These are phyloP conservation scores for Chymomyza procnemis DNA, from an alignment of 2,888 invertebrate species.

Conservation along the genomic window DNA sequence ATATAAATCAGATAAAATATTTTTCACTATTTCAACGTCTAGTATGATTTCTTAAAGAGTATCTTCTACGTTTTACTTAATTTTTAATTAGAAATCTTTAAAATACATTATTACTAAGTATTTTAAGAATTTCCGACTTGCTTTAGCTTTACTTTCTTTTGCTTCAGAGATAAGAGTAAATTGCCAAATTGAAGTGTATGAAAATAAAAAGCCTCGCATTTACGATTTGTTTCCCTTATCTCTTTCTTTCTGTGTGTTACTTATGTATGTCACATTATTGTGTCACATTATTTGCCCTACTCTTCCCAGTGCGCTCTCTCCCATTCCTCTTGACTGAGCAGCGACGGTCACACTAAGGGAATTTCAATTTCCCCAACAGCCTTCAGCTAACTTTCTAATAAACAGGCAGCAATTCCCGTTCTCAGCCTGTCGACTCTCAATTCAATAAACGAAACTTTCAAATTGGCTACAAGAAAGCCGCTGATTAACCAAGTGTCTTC, in stretches of 20 bases:
- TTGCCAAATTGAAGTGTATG: too few species aligned
- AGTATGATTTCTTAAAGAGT: too few species aligned
- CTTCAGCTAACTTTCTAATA: conserved; percentile 44
- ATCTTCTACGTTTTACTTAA: too few species aligned
- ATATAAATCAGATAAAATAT: too few species aligned
- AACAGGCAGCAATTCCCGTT: conserved; percentile 5
- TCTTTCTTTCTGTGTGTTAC: conserved; percentile 17
- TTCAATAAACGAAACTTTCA: conserved; percentile 53
- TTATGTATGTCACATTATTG: conserved; percentile 26
- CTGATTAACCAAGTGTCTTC: conserved; percentile 55
- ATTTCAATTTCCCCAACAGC: conserved; percentile 35
- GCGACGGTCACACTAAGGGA: conserved; percentile 26
- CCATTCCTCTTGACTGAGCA: neutral
- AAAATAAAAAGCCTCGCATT: neutral
- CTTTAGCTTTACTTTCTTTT: too few species aligned
- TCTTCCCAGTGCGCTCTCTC: too few species aligned
- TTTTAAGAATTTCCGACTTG: too few species aligned
- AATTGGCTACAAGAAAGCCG: conserved; percentile 49
- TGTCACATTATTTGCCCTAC: conserved; percentile 14
- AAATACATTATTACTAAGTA: too few species aligned
- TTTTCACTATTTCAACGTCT: too few species aligned
- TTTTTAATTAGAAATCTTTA: too few species aligned
- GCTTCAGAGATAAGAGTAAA: neutral
- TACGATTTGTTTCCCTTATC: conserved; percentile 19
- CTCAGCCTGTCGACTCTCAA: conserved; percentile 44